phyloP scores from a whole-genome alignment of 2,797 vertebrate genomes.

The Nannoperca obscura region DNA sequence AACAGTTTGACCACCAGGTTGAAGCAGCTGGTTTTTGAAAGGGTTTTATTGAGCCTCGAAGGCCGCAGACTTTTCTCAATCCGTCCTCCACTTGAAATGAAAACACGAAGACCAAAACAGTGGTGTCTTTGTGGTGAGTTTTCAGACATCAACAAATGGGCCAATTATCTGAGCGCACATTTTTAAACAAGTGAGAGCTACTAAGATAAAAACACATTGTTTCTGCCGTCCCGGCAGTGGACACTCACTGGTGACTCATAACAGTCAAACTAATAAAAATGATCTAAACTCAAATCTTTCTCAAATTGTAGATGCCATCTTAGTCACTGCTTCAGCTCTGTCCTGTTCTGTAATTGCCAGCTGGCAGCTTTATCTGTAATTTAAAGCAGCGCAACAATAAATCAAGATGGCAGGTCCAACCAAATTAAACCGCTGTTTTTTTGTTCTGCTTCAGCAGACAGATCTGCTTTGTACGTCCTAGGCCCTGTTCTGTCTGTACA shows the following conservation, averaged over 20 bases:
- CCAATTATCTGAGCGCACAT: conserved; percentile 26
- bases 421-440: neutral
- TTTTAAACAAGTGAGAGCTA: conserved; percentile 26
- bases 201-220: conserved; percentile 18
- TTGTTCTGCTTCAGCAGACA: neutral
- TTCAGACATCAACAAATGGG: conserved; percentile 33
- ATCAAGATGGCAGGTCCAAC: conserved; percentile 25
- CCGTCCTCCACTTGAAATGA: conserved; percentile 26
- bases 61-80: conserved; percentile 17
- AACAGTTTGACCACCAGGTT: conserved; percentile 13
- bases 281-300: conserved; percentile 14
- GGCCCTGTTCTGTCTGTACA: neutral
- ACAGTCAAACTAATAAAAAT: conserved; percentile 18
- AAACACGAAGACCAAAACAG: conserved; percentile 41
- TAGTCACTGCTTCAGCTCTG: conserved; percentile 1
- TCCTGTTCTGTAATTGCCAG: conserved; percentile 1
- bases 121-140: conserved; percentile 29
- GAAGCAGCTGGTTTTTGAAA: conserved; percentile 7
- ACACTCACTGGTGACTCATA: conserved; percentile 9
- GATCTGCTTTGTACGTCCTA: neutral
- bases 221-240: neutral
- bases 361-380: conserved; percentile 8
- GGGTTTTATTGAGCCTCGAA: conserved; percentile 13
- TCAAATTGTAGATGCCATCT: conserved; percentile 8
- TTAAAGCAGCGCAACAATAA: conserved; percentile 19